Percentiles rank a stretch among this genome's conserved stretches.
phyloP scores from a whole-genome alignment of 1,140 invertebrate species.

The Bilobella aurantiaca region DNA sequence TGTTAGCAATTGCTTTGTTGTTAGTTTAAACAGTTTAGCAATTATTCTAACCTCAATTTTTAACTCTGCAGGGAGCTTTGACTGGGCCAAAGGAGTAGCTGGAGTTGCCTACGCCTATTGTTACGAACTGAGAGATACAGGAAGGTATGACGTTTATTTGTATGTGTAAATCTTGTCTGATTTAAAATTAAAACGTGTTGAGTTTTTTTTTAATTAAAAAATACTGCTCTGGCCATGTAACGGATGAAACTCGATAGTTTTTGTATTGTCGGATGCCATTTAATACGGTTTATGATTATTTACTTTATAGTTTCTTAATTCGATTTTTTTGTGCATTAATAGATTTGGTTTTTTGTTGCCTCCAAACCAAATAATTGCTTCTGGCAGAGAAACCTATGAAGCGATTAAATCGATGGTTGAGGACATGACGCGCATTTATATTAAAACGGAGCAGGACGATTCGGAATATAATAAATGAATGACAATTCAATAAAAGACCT shows the following conservation, averaged over 20 bases:
- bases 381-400: conserved; percentile 30
- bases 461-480: too few species aligned
- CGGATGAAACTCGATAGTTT: too few species aligned
- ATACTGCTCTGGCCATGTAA: too few species aligned
- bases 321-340: not conserved
- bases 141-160: not conserved
- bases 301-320: not conserved
- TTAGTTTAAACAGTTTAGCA: too few species aligned
- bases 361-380: conserved; percentile 25
- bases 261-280: too few species aligned
- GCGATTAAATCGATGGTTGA: conserved; percentile 32
- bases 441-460: too few species aligned
- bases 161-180: conserved; percentile 37
- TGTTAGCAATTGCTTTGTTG: too few species aligned
- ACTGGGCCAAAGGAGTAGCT: conserved; percentile 39
- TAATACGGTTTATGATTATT: too few species aligned
- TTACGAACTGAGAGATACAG: conserved; percentile 32
- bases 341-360: conserved; percentile 23
- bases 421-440: conserved; percentile 22
- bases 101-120: conserved; percentile 29
- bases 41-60: not conserved
- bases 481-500: too few species aligned
- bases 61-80: conserved; percentile 23
- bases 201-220: too few species aligned
- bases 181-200: too few species aligned